Evolutionary conservation across 2,113 vertebrate species (phyloP).

Genomic region (Quiscalus mexicanus): DNA sequence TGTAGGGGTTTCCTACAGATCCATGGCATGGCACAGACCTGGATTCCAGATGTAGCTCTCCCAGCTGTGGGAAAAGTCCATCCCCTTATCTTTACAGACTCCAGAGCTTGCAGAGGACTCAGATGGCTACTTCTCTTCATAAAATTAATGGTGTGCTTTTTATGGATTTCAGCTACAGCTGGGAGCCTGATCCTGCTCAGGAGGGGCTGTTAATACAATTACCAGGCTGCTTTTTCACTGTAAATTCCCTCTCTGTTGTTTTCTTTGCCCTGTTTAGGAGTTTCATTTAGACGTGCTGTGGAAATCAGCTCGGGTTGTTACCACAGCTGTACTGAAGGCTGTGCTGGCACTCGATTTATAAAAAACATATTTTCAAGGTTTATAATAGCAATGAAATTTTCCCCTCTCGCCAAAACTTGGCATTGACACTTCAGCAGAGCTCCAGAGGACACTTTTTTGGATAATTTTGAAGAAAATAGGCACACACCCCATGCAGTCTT

Average conservation of each 20-base stretch:
- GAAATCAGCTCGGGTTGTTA: conserved; percentile 29
- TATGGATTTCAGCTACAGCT: conserved; percentile 44
- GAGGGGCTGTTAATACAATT: conserved; percentile 50
- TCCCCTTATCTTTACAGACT: conserved; percentile 55
- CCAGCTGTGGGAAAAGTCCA: not conserved
- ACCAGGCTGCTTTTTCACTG: conserved; percentile 3
- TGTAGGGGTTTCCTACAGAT: not conserved
- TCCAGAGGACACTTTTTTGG: not conserved
- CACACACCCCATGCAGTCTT: not conserved
- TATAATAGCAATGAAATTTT: conserved; percentile 40
- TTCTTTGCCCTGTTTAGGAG: conserved; percentile 23
- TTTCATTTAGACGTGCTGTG: conserved; percentile 5
- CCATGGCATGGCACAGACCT: not conserved
- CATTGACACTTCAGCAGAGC: not conserved
- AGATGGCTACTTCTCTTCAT: conserved; percentile 46
- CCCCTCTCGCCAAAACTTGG: conserved; percentile 30
- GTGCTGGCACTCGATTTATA: not conserved
- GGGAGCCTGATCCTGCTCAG: conserved; percentile 34
- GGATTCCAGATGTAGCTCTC: not conserved
- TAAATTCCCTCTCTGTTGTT: conserved; percentile 30
- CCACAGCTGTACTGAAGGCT: conserved; percentile 9
- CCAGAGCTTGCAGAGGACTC: conserved; percentile 40
- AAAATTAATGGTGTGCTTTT: conserved; percentile 52
- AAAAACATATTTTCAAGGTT: conserved; percentile 60
- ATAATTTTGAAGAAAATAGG: not conserved